These are phyloP conservation scores for Tetrao urogallus DNA, from an alignment of 2,113 vertebrate species.

Conservation along the genomic window DNA sequence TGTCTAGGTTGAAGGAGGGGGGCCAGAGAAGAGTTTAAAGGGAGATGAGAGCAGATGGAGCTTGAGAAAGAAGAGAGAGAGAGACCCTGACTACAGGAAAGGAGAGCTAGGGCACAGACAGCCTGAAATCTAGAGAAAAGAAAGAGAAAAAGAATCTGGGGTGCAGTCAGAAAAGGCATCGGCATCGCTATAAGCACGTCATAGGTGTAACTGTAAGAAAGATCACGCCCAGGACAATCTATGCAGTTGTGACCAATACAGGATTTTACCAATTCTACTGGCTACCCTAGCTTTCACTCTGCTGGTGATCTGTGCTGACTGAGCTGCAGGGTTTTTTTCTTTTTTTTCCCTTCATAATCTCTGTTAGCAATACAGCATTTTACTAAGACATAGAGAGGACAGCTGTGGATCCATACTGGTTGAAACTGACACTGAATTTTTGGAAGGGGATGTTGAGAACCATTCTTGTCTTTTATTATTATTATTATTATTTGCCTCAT, in stretches of 20 bases:
- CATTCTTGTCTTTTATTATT: background rate
- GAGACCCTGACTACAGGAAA: constrained; percentile 32
- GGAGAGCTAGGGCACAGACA: constrained; percentile 14
- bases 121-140: constrained; percentile 36
- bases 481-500: background rate
- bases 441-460: background rate
- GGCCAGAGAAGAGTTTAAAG: constrained; percentile 33
- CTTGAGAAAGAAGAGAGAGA: constrained; percentile 28
- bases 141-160: background rate
- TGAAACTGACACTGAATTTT: background rate
- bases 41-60: constrained; percentile 19
- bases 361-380: background rate
- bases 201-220: background rate
- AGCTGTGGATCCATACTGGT: background rate
- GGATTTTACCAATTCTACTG: background rate
- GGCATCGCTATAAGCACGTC: background rate
- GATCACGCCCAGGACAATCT: background rate
- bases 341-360: background rate
- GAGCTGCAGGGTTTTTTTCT: background rate
- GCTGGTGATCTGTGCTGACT: background rate
- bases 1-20: constrained; percentile 35
- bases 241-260: background rate
- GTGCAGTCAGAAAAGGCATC: background rate
- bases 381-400: background rate
- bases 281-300: background rate